Percentiles rank a stretch among this genome's conserved stretches.
Evolutionary conservation across 2,113 vertebrate genomes (phyloP).

Genomic region (Aspiorhynchus laticeps): DNA sequence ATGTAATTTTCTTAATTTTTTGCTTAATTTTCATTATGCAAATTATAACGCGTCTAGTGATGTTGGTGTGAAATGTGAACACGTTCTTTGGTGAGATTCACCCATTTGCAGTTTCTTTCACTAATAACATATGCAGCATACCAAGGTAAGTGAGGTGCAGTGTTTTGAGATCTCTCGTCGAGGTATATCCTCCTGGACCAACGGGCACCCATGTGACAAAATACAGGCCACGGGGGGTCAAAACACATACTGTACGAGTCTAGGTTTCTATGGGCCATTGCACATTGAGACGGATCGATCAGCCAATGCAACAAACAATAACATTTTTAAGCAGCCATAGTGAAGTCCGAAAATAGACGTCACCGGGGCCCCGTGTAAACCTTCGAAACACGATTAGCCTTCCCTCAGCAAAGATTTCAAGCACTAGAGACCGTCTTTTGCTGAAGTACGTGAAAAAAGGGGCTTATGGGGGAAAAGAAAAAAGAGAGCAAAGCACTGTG

Average conservation of each 20-base stretch:
- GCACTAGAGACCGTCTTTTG: neutral
- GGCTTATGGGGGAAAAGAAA: neutral
- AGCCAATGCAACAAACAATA: neutral
- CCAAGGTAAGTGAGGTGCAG: conserved; percentile 91
- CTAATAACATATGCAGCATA: conserved; percentile 89
- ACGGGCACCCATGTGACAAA: conserved; percentile 78
- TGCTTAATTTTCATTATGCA: neutral
- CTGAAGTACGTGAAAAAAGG: conserved; percentile 10
- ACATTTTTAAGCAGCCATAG: neutral
- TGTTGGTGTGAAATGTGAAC: neutral
- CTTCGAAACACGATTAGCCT: neutral
- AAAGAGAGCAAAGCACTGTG: conserved; percentile 56
- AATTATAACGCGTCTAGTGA: neutral
- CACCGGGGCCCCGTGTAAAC: neutral
- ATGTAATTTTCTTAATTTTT: too few species aligned
- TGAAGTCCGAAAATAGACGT: neutral
- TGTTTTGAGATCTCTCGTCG: conserved; percentile 79
- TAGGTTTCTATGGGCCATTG: conserved; percentile 57
- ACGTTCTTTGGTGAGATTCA: neutral
- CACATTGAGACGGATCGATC: conserved; percentile 49
- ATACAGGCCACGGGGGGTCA: conserved; percentile 46
- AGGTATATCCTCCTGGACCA: conserved; percentile 69
- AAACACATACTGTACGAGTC: conserved; percentile 15
- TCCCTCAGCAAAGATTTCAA: neutral
- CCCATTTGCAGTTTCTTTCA: conserved; percentile 80